phyloP scores from a whole-genome alignment of 2,113 vertebrate species.

The Pituophis catenifer region DNA sequence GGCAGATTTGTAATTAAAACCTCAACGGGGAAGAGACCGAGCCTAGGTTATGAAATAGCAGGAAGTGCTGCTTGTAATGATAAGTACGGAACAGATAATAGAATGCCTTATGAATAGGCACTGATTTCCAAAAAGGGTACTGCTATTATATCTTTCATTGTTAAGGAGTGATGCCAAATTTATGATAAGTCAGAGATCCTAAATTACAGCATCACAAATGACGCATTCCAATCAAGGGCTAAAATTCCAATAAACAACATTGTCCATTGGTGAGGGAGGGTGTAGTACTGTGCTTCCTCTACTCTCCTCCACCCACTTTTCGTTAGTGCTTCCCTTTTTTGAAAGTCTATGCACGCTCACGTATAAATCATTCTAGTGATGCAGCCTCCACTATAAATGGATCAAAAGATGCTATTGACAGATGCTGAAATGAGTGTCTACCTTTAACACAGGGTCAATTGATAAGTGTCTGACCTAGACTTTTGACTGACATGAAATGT shows the following conservation, averaged over 20 bases:
- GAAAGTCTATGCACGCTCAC: slow-evolving; percentile 36
- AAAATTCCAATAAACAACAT: slow-evolving; percentile 12
- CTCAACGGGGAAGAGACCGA: slow-evolving; percentile 61
- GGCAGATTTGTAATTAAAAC: slow-evolving; percentile 77
- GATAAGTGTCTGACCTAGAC: slow-evolving; percentile 75
- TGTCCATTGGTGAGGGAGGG: neutral
- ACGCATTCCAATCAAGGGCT: slow-evolving; percentile 25
- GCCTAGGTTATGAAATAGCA: slow-evolving; percentile 55
- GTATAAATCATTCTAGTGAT: slow-evolving; percentile 49
- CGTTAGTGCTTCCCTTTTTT: slow-evolving; percentile 41
- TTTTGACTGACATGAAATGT: slow-evolving; percentile 72
- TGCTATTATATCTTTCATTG: slow-evolving; percentile 48
- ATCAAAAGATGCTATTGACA: slow-evolving; percentile 74
- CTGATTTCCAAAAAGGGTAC: slow-evolving; percentile 40
- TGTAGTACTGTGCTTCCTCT: neutral
- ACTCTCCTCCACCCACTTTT: slow-evolving; percentile 9
- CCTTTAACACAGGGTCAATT: slow-evolving; percentile 76
- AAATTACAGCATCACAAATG: neutral
- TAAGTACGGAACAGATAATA: slow-evolving; percentile 61
- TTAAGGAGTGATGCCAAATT: slow-evolving; percentile 20
- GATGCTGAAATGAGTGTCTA: slow-evolving; percentile 71
- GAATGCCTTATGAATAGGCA: slow-evolving; percentile 53
- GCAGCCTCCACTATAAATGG: slow-evolving; percentile 54
- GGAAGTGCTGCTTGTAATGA: slow-evolving; percentile 59
- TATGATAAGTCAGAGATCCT: slow-evolving; percentile 28